phyloP scores from a whole-genome alignment of 1,140 invertebrate species.

The Microplitis mediator region DNA sequence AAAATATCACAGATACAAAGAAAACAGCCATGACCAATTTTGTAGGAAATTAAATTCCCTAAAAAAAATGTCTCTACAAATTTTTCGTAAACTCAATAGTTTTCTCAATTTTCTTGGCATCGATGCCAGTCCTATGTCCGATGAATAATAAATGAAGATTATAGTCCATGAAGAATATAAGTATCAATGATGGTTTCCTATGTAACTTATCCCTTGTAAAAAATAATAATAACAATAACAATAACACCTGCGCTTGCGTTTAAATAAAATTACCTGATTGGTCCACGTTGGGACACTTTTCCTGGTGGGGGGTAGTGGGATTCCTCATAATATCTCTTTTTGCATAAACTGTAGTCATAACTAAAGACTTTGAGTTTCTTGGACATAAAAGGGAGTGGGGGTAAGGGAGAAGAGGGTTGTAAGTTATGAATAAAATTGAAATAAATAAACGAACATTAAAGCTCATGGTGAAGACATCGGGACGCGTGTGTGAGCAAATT shows the following conservation, averaged over 20 bases:
- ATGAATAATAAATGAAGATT: constrained; percentile 27
- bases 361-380: too few species aligned
- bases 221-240: background rate
- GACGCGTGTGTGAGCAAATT: too few species aligned
- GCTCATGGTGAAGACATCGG: background rate
- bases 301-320: background rate
- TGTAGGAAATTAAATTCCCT: too few species aligned
- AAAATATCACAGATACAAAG: background rate
- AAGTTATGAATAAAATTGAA: background rate
- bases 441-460: too few species aligned
- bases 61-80: too few species aligned
- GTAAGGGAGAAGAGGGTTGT: too few species aligned
- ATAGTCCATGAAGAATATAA: background rate
- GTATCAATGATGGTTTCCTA: too few species aligned
- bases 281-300: constrained; percentile 23
- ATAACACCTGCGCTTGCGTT: constrained; percentile 6
- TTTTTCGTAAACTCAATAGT: too few species aligned
- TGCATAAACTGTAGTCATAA: too few species aligned
- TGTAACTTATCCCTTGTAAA: too few species aligned
- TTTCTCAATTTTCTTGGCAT: constrained; percentile 22
- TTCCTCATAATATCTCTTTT: background rate
- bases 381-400: too few species aligned
- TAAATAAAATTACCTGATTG: constrained; percentile 12
- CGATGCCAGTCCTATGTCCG: constrained; percentile 11
- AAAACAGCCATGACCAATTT: background rate